These are phyloP conservation scores for Laothoe populi DNA, from an alignment of 2,888 invertebrate genomes.

Conservation along the genomic window DNA sequence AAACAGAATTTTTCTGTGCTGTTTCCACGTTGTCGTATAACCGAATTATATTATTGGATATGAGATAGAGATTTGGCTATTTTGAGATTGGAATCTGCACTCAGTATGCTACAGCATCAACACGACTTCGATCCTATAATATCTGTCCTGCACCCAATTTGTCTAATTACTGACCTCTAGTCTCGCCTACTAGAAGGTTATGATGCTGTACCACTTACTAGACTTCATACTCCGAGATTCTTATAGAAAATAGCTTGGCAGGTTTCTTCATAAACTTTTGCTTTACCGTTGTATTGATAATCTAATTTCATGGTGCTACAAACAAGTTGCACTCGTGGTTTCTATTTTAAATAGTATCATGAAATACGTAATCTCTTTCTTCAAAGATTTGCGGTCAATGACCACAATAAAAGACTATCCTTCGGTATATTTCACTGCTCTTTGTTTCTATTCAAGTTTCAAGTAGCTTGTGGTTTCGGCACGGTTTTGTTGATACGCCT, in stretches of 20 bases:
- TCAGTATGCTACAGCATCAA: too few relatives aligned
- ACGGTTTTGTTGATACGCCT: background rate
- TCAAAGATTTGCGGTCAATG: slow-evolving; percentile 35
- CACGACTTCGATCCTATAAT: too few relatives aligned
- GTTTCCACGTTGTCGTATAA: background rate
- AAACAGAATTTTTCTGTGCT: too few relatives aligned
- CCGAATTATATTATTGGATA: too few relatives aligned
- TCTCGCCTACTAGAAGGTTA: too few relatives aligned
- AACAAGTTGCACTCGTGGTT: too few relatives aligned
- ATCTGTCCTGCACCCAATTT: too few relatives aligned
- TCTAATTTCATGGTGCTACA: background rate
- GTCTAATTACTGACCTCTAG: too few relatives aligned
- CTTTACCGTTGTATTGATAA: background rate
- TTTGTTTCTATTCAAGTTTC: slow-evolving; percentile 18
- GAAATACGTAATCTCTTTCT: slow-evolving; percentile 15
- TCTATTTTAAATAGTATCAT: background rate
- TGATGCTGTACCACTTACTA: too few relatives aligned
- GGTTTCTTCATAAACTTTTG: background rate
- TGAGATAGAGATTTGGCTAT: too few relatives aligned
- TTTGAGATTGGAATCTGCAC: too few relatives aligned
- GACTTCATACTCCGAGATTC: too few relatives aligned
- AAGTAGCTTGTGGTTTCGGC: slow-evolving; percentile 15
- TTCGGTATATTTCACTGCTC: slow-evolving; percentile 3
- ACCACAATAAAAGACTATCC: slow-evolving; percentile 36
- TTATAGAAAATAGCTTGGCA: background rate